Base-by-base conservation (phyloP, 2,113 vertebrate genomes). In the Podarcis raffonei region DNA sequence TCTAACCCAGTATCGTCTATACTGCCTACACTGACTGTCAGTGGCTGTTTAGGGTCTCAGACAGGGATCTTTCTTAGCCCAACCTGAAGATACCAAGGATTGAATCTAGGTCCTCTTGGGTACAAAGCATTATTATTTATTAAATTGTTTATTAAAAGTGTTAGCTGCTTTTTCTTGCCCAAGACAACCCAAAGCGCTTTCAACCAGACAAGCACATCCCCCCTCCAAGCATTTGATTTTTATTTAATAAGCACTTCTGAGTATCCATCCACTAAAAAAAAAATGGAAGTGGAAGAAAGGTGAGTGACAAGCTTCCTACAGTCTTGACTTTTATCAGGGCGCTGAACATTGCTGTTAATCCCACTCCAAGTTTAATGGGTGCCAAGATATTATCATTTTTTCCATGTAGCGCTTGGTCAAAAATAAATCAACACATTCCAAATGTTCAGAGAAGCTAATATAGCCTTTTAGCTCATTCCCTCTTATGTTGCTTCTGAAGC, bases 381-480 rank as follows among this genome's bases (percentile, higher is more conserved):
- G 62, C 57, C 9, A 48, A 59, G 18, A 84, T 18, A 66, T n/a
- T 85, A 1, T 27, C 83, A 35, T 81, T n/a, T 25, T 84, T 71
- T 79, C 72, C 72, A 57, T 82, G 62, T 83, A 66, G 57, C 79
- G 25, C 25, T 91, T 74, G 57, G 16, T 89, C 86, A 87, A 81
- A 87, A 86, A 88, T 3, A 90, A 30, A 79, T 76, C 74, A 83
- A 68, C 30, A 86, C 15, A 32, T 83, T 1, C 32, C 42, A 69
- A 15, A 23, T 32, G 53, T 13, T 20, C 42, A 27, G 39, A 35
- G 90, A 86, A 79, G 65, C 78, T 81, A 85, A 15, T 15, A 11
- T 48, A 27, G 5, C 3, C 2, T 25, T 62, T 53, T n/a, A 65
- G 68, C 35, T 57, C 5, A 2, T 57, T 3, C 20, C 42, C 30